phyloP scores from a whole-genome alignment of 35 echinoderm and acorn worm genomes.

The Strongylocentrotus purpuratus region DNA sequence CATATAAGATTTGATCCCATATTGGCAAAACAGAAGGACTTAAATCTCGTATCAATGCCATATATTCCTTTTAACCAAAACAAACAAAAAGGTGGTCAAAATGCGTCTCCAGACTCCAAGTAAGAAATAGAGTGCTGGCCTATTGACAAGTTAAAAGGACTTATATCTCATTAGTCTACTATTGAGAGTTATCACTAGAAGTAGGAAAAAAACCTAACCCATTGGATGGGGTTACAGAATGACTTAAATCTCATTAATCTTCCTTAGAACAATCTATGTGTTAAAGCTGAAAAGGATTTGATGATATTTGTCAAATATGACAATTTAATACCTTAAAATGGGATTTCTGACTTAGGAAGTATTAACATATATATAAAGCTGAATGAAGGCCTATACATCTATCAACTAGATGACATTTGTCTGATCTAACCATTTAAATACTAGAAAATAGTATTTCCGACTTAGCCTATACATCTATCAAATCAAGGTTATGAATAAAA shows the following conservation, averaged over 20 bases:
- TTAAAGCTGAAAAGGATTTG: not conserved
- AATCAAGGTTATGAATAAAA: not conserved
- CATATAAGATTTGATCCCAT: not conserved
- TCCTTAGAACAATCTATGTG: no score
- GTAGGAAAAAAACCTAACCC: not conserved
- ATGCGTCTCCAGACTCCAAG: no score
- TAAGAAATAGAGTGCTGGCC: not conserved
- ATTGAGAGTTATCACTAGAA: not conserved
- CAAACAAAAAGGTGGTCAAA: no score
- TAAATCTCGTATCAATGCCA: not conserved
- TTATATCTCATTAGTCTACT: not conserved
- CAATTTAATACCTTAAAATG: not conserved
- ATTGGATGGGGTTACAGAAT: not conserved
- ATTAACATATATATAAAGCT: not conserved
- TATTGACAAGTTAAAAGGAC: not conserved
- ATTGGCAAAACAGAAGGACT: not conserved
- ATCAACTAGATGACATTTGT: not conserved
- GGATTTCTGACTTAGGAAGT: not conserved
- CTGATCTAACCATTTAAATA: no score
- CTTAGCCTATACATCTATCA: not conserved
- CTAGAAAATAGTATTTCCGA: not conserved
- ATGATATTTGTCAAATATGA: not conserved
- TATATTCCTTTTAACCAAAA: not conserved
- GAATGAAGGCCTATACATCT: not conserved
- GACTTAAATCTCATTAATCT: not conserved